Conservation (phyloP, 92 coral and sea anemone genomes). For the Anthopleura xanthogrammica region DNA sequence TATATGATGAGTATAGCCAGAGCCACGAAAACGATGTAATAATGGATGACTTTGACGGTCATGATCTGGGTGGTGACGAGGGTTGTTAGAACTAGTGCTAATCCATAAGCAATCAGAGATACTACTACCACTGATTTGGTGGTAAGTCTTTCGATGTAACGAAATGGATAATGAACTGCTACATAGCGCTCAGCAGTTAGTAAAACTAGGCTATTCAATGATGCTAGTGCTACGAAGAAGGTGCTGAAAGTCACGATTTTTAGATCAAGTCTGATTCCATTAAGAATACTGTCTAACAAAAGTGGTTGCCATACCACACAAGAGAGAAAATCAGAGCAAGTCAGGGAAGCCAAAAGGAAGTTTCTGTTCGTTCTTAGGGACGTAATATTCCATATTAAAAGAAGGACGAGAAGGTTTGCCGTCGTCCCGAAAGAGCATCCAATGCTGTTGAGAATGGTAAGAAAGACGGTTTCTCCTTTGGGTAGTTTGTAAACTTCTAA, state of each 20-base stretch:
- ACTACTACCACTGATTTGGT: background rate
- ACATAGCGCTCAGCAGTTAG: constrained; percentile 9
- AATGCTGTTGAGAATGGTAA: no score
- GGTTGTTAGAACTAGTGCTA: background rate
- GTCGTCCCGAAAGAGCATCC: background rate
- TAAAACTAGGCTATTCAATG: background rate
- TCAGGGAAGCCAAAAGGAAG: background rate
- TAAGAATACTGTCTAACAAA: background rate
- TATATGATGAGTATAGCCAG: background rate
- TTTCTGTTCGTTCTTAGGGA: background rate
- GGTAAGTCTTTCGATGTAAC: background rate
- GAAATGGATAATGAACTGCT: background rate
- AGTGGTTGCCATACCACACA: background rate
- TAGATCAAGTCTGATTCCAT: background rate
- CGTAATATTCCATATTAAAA: background rate
- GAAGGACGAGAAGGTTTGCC: background rate
- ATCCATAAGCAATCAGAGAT: background rate
- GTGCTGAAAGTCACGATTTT: background rate
- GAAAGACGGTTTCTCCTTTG: no score
- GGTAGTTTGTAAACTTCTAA: no score
- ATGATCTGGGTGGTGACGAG: background rate
- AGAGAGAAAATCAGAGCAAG: background rate
- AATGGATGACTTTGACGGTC: background rate
- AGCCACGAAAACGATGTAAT: background rate
- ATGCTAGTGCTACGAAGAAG: background rate